Base-by-base conservation (phyloP, 2,797 vertebrate genomes). In the Ptychadena robeensis region DNA sequence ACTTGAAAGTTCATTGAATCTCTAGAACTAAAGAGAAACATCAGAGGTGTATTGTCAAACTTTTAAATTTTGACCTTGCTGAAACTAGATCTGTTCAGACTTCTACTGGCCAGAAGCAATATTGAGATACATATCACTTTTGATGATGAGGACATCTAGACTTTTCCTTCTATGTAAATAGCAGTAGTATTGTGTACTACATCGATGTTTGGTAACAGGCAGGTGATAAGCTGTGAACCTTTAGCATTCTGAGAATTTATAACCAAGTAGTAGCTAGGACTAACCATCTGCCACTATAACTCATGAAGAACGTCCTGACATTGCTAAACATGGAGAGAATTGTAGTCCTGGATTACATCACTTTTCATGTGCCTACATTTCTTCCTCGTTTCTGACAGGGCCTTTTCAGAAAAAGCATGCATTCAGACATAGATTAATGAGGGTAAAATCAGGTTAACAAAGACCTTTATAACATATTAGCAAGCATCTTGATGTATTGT, bases 201-300 rank as follows among this genome's bases (percentile, higher is more conserved):
- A 48, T 48, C 15, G 44, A 48, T 4, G 12, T 44, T 15, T 53
- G 11, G n/a, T 73, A 30, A 48, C 7, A 73, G 48, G n/a, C 44
- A 34, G n/a, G 48, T 37, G 31, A 75, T 75, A 15, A 48, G 40
- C 40, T 0, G 2, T 48, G 59, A 15, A 57, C 10, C 59, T 35
- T 27, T 25, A 22, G 22, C 64, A 28, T 64, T 25, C 34, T 40
- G 34, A 65, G 73, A 76, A 76, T 40, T 65, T 27, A 76, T 76
- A 32, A 2, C 22, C 73, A 14, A n/a, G 5, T 38, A n/a, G 5
- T 38, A 40, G 2, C 44, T 22, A 18, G 44, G 44, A 53, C 18
- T 44, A 30, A 40, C 27, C 31, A 68, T 25, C 37, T 77, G 63
- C 28, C 35, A 30, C 64, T 44, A 67, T 78, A 78, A 78, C 61